Base-by-base conservation (phyloP, 1,140 invertebrate species). In the Palaemon carinicauda region DNA sequence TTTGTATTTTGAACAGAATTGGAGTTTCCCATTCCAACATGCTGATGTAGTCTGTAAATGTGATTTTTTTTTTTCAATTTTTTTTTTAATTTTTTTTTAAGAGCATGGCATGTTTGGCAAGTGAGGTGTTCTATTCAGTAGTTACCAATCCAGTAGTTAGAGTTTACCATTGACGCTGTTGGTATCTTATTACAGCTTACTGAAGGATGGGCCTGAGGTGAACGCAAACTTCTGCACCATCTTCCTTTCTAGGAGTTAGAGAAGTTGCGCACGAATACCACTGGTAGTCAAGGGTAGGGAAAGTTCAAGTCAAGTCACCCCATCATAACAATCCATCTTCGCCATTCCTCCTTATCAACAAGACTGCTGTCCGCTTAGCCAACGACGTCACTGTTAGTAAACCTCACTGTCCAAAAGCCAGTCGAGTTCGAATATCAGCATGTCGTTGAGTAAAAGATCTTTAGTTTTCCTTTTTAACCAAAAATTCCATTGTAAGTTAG, bases 91-190 rank as follows among this genome's bases (percentile, higher is more conserved):
- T n/a, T n/a, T 69, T 15, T 31, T 27, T n/a, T 27, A 69, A 65
- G 29, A 69, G 29, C 24, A 86, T 86, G 84, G 84, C 84, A 86
- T 86, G 84, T 86, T 86, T 86, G 84, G 84, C 84, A 86, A 86
- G 84, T 86, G 84, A 86, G 84, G 84, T 80, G 84, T 86, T 86
- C 84, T 86, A 86, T 86, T 86, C 84, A 86, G 84, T 86, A 86
- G 84, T 65, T 85, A 86, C 74, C 78, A 86, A 65, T 86, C 80
- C 78, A 86, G 77, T 86, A 86, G 84, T 80, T 86, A 86, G 75
- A 79, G 84, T 86, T 86, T 86, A 86, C 84, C 53, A 86, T 86
- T 86, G 84, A 86, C 69, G 84, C 53, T 86, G 84, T 86, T 86
- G 84, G 84, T 86, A 86, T 86, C 84, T 41, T 86, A 86, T 86